Evolutionary conservation across 1,140 invertebrate species (phyloP).

Genomic region (Drosophila elegans): DNA sequence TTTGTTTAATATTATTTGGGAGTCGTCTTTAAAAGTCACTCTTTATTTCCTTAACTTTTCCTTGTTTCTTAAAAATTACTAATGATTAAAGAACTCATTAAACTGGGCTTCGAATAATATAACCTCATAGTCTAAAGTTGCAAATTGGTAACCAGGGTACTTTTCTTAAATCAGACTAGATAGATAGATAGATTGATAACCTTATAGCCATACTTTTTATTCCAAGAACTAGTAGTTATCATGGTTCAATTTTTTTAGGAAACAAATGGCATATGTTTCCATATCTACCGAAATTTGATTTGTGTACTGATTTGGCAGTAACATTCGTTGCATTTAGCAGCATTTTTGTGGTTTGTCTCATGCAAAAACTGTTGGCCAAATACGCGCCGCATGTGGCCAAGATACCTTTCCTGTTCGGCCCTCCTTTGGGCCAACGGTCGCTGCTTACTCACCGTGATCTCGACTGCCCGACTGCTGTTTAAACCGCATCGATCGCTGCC

Average conservation of each 20-base stretch:
- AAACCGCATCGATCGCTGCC: slow-evolving; percentile 78
- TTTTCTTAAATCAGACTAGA: no score
- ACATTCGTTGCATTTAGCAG: slow-evolving; percentile 40
- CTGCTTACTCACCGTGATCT: slow-evolving; percentile 58
- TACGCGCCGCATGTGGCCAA: slow-evolving; percentile 69
- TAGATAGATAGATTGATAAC: not conserved
- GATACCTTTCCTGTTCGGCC: slow-evolving; percentile 19
- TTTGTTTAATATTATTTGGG: not conserved
- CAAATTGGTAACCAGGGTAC: no score
- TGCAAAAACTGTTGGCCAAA: slow-evolving; percentile 76
- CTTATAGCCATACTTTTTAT: not conserved
- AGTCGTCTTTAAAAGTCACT: not conserved
- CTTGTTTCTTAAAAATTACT: no score
- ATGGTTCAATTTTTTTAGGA: slow-evolving; percentile 5
- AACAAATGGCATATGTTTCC: slow-evolving; percentile 33
- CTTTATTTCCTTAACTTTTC: no score
- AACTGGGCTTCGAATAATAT: no score
- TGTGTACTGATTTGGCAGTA: slow-evolving; percentile 43
- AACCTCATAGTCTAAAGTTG: no score
- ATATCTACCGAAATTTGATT: slow-evolving; percentile 44
- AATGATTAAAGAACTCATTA: no score
- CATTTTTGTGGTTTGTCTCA: slow-evolving; percentile 71
- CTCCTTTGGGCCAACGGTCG: not conserved
- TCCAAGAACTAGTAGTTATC: slow-evolving; percentile 8
- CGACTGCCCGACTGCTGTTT: slow-evolving; percentile 61